Base-by-base conservation (phyloP, 2,888 invertebrate species). In the Cosmia trapezina region DNA sequence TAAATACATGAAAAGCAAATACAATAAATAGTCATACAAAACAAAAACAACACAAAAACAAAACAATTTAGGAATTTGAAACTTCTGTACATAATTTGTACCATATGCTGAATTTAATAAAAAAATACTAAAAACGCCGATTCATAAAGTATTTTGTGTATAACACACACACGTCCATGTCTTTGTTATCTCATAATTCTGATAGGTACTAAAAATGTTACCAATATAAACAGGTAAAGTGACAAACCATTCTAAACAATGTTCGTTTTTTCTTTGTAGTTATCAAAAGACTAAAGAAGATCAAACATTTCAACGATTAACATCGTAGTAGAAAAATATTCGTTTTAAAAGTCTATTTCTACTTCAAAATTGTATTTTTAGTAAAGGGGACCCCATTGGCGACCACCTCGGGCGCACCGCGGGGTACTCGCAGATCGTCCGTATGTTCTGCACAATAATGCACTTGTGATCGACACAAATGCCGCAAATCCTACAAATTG, bases 401-500 rank as follows among this genome's bases (percentile, higher is more conserved):
- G 91, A 90, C 93, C 93, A 89, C 93, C 93, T 89, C 88, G 90
- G 79, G 92, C 80, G 87, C 80, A 76, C 89, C 83, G 78, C 91
- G 86, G 91, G 92, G 91, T 80, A 87, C 78, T 86, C 87, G 89
- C 92, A 89, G 60, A 79, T 83, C 73, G 87, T 91, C 91, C 95
- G 94, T 95, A 95, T 95, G 95, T 88, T 95, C 93, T 83, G 88
- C 83, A 88, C 89, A 86, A 89, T 94, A 93, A 95, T 92, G 93
- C 93, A 91, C 92, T 94, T 93, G 89, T 94, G 91, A 94, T 93
- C 91, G 92, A 87, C 83, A 86, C 93, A 92, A 93, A 93, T 93
- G 93, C 94, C 93, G 88, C 93, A 94, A 94, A 94, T 92, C 92
- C 88, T 78, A 76, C 75, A 85, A 90, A 94, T 91, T 91, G 86